Conservation (phyloP, 2,797 vertebrate species). For the Phylloscopus collybita region DNA sequence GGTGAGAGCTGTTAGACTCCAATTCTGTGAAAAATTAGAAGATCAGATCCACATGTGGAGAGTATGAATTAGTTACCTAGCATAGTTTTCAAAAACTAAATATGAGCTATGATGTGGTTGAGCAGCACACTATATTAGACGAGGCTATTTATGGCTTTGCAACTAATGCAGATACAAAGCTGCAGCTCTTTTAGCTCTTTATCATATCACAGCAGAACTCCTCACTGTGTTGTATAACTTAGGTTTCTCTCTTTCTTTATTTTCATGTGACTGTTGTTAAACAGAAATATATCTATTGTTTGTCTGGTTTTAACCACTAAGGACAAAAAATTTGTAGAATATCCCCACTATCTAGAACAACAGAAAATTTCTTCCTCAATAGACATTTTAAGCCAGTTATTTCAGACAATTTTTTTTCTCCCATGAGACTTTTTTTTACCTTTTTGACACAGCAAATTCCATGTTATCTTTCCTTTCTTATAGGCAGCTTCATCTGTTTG, state of each 20-base stretch:
- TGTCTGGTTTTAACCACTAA: background rate
- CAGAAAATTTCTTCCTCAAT: background rate
- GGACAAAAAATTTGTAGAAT: background rate
- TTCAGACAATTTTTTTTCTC: background rate
- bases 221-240: background rate
- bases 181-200: background rate
- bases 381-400: background rate
- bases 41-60: constrained; percentile 28
- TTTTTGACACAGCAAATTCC: background rate
- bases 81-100: constrained; percentile 19
- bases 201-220: background rate
- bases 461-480: background rate
- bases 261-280: background rate
- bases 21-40: constrained; percentile 14
- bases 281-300: background rate
- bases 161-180: background rate
- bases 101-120: background rate
- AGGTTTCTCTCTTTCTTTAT: background rate
- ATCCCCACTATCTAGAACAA: background rate
- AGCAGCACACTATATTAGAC: background rate
- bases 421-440: background rate
- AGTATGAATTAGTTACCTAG: constrained; percentile 32
- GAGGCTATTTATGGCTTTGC: background rate
- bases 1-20: background rate
- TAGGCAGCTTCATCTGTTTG: background rate